Base-by-base conservation (phyloP, 1,140 invertebrate species). In the Penaeus vannamei region DNA sequence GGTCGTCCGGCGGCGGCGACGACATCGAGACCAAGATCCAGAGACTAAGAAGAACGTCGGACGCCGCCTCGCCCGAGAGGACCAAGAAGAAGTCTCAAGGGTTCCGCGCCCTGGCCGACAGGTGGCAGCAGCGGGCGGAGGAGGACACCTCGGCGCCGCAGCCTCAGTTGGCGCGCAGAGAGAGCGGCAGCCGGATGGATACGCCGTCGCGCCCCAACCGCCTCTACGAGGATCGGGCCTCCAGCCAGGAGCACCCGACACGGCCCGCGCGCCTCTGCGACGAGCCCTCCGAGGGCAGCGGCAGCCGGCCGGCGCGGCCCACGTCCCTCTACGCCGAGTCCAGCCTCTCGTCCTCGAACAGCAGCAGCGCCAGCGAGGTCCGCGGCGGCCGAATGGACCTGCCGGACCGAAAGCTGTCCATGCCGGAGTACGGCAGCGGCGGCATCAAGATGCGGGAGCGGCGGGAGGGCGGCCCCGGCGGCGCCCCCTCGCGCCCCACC, bases 41-140 rank as follows among this genome's bases (percentile, higher is more conserved):
- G 76, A 88, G 85, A 69, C 69, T 89, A 79, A 85, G 87, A 61
- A 76, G 85, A 61, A 23, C 85, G 29, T 87, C 89, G 23, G 89
- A 90, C 29, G 72, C 81, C 22, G 59, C 80, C 10, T 79, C 89
- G 26, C 81, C 85, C 59, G 89, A 87, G 14, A 59, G 80, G 64
- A 85, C 60, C n/a, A 89, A 84, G 72, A 89, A 89, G 72, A 89
- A 89, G 23, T 91, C 92, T 23, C 92, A 93, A 80, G 93, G 92
- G 76, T 93, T 93, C 91, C 92, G 92, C 87, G 92, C 93, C 29
- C 84, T 93, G n/a, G 91, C 93, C 1, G 93, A 93, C 72, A 93
- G 92, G 79, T 93, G 93, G 93, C 92, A 93, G 80, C 92, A 93
- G 87, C 91, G 92, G 26, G 91, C 92, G 22, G 91, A 91, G 46